These are phyloP conservation scores for Pseudomyrmex pallidus DNA, from an alignment of 1,140 invertebrate species.

Conservation along the genomic window DNA sequence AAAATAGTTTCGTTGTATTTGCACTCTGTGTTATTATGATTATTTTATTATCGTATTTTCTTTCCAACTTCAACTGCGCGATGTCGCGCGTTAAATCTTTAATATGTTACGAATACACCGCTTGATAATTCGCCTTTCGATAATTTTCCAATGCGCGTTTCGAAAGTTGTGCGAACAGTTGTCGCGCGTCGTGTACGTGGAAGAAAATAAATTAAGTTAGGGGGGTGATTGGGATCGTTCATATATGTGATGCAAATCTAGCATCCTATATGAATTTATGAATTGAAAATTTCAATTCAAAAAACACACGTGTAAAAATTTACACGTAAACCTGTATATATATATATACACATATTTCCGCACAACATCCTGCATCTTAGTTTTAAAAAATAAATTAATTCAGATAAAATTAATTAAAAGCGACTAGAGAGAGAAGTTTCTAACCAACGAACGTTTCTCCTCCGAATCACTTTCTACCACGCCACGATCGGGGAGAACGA, in stretches of 20 bases:
- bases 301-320: no score
- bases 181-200: neutral
- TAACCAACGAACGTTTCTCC: constrained; percentile 22
- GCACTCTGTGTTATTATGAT: neutral
- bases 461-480: constrained; percentile 40
- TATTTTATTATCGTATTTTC: no score
- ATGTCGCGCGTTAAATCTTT: no score
- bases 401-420: constrained; percentile 47
- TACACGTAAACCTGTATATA: no score
- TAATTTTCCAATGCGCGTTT: constrained; percentile 4
- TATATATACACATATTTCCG: no score
- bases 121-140: neutral
- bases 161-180: constrained; percentile 35
- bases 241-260: no score
- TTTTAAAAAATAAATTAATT: constrained; percentile 53
- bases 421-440: constrained; percentile 32
- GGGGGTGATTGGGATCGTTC: no score
- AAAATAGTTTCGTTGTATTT: no score
- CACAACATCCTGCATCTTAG: no score
- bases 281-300: no score
- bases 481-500: neutral
- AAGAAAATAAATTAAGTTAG: constrained; percentile 43
- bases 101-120: no score
- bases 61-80: neutral
- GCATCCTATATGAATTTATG: no score